phyloP scores from a whole-genome alignment of 2,113 vertebrate genomes.

The Turnix velox region DNA sequence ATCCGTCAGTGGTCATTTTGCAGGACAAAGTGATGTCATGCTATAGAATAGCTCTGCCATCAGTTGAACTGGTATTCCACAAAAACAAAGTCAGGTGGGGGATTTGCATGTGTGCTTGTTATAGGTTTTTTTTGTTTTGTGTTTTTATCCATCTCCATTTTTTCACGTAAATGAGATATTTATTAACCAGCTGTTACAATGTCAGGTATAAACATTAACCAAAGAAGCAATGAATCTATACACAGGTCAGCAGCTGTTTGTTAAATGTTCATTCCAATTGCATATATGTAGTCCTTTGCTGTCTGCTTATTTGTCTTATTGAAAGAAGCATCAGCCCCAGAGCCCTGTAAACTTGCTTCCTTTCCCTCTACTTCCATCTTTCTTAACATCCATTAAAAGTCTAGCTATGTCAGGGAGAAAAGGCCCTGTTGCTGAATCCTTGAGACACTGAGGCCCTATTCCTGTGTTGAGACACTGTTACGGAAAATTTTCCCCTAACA shows the following conservation, averaged over 20 bases:
- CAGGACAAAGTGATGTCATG: neutral
- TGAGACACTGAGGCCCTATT: no score
- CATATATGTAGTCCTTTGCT: neutral
- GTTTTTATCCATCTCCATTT: neutral
- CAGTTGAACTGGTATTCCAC: neutral
- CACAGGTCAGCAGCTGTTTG: neutral
- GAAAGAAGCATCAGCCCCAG: neutral
- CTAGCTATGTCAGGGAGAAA: neutral
- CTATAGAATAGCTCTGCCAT: slow-evolving; percentile 18
- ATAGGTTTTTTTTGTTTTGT: neutral
- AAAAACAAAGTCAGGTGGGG: neutral
- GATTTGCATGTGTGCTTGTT: neutral
- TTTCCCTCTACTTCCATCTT: neutral
- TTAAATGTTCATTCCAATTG: neutral
- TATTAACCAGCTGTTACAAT: slow-evolving; percentile 39
- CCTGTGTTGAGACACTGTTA: neutral
- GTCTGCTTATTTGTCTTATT: neutral
- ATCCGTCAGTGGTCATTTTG: neutral
- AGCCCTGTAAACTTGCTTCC: neutral
- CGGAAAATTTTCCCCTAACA: slow-evolving; percentile 3
- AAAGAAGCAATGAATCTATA: neutral
- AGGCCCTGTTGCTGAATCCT: neutral
- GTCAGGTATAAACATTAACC: slow-evolving; percentile 39
- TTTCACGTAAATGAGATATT: neutral
- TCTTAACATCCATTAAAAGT: neutral